phyloP scores from a whole-genome alignment of 2,888 invertebrate genomes.

The Tenthredo amoena region DNA sequence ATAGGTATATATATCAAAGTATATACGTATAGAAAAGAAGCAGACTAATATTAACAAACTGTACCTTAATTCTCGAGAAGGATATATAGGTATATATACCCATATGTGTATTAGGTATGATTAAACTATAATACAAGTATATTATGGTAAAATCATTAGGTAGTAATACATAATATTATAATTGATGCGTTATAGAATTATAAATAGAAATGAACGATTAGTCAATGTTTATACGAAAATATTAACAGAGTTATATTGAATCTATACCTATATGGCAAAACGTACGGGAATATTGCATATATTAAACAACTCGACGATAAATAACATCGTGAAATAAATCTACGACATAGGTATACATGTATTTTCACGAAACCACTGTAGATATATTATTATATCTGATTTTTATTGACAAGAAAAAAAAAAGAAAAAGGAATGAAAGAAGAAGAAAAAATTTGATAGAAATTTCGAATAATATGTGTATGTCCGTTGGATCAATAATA shows the following conservation, averaged over 20 bases:
- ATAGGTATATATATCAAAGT: neutral
- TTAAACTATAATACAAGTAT: neutral
- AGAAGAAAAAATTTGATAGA: too few relatives aligned
- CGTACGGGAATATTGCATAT: too few relatives aligned
- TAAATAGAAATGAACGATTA: conserved; percentile 44
- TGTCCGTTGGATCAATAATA: too few relatives aligned
- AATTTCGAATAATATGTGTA: too few relatives aligned
- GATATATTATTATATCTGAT: too few relatives aligned
- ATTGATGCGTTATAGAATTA: conserved; percentile 17
- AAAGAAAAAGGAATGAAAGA: neutral
- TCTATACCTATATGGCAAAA: too few relatives aligned
- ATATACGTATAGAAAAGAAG: neutral
- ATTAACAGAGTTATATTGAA: neutral
- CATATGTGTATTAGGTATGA: neutral
- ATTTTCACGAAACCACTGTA: too few relatives aligned
- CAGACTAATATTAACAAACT: neutral
- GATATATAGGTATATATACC: neutral
- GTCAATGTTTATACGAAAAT: conserved; percentile 19
- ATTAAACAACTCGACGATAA: too few relatives aligned
- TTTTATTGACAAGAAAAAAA: neutral
- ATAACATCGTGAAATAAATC: too few relatives aligned
- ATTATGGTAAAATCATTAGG: conserved; percentile 10
- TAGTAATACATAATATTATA: neutral
- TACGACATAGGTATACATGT: too few relatives aligned
- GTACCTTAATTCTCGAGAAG: neutral